phyloP scores from a whole-genome alignment of 2,888 invertebrate species.

The Heliconius erato region DNA sequence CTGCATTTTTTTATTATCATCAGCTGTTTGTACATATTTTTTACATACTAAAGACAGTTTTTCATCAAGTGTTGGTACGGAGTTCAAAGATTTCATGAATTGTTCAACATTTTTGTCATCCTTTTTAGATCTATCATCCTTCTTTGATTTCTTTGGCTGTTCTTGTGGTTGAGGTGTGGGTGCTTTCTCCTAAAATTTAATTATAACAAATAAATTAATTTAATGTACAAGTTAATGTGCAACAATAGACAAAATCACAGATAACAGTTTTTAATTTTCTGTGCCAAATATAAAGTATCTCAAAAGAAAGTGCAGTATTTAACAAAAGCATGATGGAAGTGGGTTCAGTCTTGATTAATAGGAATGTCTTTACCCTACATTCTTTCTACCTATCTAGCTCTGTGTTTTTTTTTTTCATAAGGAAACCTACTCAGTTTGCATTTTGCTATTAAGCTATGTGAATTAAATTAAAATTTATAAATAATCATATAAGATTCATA shows the following conservation, averaged over 20 bases:
- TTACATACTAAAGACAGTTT: constrained; percentile 89
- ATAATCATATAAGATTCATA: neutral
- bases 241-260: neutral
- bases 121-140: constrained; percentile 74
- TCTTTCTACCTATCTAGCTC: too few species aligned
- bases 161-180: constrained; percentile 60
- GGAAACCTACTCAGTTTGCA: too few species aligned
- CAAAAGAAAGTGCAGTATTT: too few species aligned
- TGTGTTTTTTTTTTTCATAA: too few species aligned
- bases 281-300: too few species aligned
- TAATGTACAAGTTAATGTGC: neutral
- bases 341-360: too few species aligned
- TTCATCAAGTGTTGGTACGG: constrained; percentile 87
- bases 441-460: too few species aligned
- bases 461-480: neutral
- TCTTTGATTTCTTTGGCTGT: constrained; percentile 72
- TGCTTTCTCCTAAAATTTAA: constrained; percentile 63
- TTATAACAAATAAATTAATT: neutral
- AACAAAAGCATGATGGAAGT: too few species aligned
- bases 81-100: constrained; percentile 87
- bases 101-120: constrained; percentile 88
- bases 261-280: too few species aligned
- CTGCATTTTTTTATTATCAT: constrained; percentile 88
- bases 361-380: neutral
- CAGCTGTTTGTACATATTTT: constrained; percentile 91